A percentile compares a stretch with the other conserved stretches of the same genome.
Conservation (phyloP, 1,140 invertebrate species). For the Macrosteles quadrilineatus region DNA sequence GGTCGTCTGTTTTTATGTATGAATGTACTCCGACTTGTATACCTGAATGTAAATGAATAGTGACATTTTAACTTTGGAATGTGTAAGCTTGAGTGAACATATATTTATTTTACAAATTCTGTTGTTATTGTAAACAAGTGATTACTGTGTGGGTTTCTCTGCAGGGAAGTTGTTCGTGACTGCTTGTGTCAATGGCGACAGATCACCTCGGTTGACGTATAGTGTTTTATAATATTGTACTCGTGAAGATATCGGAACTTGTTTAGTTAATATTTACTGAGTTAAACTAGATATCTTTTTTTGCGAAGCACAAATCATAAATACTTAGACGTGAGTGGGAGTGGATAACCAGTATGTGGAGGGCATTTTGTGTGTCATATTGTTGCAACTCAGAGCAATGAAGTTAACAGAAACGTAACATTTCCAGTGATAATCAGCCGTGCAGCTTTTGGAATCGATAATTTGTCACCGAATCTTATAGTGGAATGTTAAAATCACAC, state of each 20-base stretch:
- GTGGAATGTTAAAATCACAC: background rate
- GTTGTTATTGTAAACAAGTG: slow-evolving; percentile 16
- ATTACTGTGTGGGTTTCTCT: slow-evolving; percentile 2
- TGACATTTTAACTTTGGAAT: no score
- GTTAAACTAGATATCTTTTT: background rate
- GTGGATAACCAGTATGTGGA: background rate
- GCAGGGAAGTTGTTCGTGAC: background rate
- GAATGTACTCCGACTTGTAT: background rate
- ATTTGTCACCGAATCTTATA: no score
- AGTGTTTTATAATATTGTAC: background rate
- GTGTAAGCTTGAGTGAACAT: background rate
- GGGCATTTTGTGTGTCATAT: slow-evolving; percentile 7
- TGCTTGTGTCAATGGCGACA: slow-evolving; percentile 22
- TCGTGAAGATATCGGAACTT: background rate
- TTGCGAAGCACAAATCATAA: background rate
- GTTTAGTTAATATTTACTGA: background rate
- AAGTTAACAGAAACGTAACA: background rate
- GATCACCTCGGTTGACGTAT: slow-evolving; percentile 7
- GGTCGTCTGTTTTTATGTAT: slow-evolving; percentile 17
- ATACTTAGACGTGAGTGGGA: background rate
- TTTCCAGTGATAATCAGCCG: no score
- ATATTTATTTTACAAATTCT: background rate
- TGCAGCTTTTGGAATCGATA: no score
- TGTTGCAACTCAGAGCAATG: background rate
- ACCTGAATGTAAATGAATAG: background rate